Percentiles rank a stretch among this genome's conserved stretches.
Conservation (phyloP, 1,140 invertebrate genomes). For the Bombus pascuorum region DNA sequence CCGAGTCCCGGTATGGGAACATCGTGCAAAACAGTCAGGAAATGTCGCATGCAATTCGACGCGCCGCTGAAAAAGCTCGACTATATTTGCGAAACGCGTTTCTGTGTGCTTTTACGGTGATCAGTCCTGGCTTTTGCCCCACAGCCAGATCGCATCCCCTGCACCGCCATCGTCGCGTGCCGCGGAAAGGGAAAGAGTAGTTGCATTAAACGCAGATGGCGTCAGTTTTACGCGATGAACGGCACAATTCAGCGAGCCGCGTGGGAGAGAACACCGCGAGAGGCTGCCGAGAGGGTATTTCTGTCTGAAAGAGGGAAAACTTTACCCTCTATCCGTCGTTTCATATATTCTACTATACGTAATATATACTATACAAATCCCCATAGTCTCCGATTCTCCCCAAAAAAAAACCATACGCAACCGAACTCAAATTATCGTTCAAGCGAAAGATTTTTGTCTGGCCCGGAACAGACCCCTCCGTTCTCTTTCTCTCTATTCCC, state of each 20-base stretch:
- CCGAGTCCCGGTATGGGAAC: slow-evolving; percentile 8
- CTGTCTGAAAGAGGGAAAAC: slow-evolving; percentile 1
- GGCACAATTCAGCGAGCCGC: slow-evolving; percentile 35
- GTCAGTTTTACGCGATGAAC: slow-evolving; percentile 46
- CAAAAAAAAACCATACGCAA: slow-evolving; percentile 5
- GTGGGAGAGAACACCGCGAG: slow-evolving; percentile 29
- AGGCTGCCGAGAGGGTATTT: background rate
- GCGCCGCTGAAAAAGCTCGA: slow-evolving; percentile 60
- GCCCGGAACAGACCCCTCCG: background rate
- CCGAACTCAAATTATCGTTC: slow-evolving; percentile 45
- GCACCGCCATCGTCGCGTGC: background rate
- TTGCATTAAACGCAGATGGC: slow-evolving; percentile 61
- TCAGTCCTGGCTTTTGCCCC: slow-evolving; percentile 64
- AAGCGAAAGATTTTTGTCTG: slow-evolving; percentile 51
- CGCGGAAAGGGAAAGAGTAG: slow-evolving; percentile 6
- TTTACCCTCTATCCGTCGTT: background rate
- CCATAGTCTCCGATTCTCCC: slow-evolving; percentile 13
- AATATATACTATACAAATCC: background rate
- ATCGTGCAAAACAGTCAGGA: slow-evolving; percentile 52
- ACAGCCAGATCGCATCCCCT: slow-evolving; percentile 14
- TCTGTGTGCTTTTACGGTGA: slow-evolving; percentile 73
- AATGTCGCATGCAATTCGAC: slow-evolving; percentile 68
- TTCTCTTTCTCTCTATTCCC: background rate
- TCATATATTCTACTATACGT: background rate
- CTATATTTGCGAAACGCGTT: slow-evolving; percentile 69